Percentiles rank a stretch among this genome's conserved stretches.
These are phyloP conservation scores for Oryzias javanicus DNA, from an alignment of 2,113 vertebrate species.

Conservation along the genomic window DNA sequence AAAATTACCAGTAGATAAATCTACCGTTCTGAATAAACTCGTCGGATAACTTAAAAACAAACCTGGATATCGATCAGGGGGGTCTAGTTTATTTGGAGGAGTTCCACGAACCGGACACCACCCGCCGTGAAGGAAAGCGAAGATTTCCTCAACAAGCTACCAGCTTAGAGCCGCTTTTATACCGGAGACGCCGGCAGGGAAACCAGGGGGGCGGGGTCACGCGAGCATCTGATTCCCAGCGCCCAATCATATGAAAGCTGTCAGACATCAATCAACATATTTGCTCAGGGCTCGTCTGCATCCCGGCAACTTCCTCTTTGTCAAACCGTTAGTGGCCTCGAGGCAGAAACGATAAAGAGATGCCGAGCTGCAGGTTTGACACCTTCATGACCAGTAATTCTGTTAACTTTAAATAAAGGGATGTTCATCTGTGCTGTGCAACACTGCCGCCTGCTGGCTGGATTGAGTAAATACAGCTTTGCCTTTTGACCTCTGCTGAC, in stretches of 20 bases:
- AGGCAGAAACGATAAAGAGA: background rate
- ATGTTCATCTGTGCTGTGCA: background rate
- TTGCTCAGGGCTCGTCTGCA: background rate
- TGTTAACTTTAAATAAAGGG: too few species aligned
- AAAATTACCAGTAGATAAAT: too few species aligned
- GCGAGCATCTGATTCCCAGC: slow-evolving; percentile 48
- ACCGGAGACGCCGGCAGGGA: slow-evolving; percentile 22
- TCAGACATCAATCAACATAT: slow-evolving; percentile 11
- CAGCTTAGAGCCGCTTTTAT: slow-evolving; percentile 34
- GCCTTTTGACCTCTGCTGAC: background rate
- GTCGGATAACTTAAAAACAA: too few species aligned
- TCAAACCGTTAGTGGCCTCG: slow-evolving; percentile 1
- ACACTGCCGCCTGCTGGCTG: slow-evolving; percentile 45
- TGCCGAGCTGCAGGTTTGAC: background rate
- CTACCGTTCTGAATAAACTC: too few species aligned
- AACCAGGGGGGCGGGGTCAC: slow-evolving; percentile 7
- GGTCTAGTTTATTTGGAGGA: background rate
- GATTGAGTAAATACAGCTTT: background rate
- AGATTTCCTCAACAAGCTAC: slow-evolving; percentile 20
- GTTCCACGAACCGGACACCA: slow-evolving; percentile 14
- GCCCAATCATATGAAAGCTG: slow-evolving; percentile 31
- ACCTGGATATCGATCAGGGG: too few species aligned
- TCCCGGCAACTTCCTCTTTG: background rate
- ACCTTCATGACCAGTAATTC: background rate
- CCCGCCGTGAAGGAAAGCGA: slow-evolving; percentile 55